Percentiles rank a stretch among this genome's conserved stretches.
phyloP scores from a whole-genome alignment of 2,113 vertebrate species.

The Ia io region DNA sequence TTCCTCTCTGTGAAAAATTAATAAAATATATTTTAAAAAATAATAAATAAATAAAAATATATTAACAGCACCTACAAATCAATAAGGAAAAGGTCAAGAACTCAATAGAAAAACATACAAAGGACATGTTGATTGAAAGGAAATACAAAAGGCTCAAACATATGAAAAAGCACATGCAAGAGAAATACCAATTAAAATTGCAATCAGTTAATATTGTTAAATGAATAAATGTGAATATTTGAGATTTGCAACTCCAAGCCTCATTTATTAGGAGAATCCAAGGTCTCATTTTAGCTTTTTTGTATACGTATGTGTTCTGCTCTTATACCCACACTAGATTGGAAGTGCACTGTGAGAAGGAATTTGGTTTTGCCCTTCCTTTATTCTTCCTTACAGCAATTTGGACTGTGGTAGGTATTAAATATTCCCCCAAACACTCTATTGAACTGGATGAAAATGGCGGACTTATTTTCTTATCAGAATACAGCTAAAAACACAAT shows the following conservation, averaged over 20 bases:
- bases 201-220: slow-evolving; percentile 13
- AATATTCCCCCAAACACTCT: not conserved
- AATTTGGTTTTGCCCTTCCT: not conserved
- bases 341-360: not conserved
- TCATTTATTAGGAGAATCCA: not conserved
- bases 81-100: not conserved
- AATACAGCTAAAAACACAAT: slow-evolving; percentile 32
- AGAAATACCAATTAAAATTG: slow-evolving; percentile 20
- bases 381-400: not conserved
- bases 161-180: not conserved
- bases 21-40: too few species aligned
- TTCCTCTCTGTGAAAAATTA: too few species aligned
- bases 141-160: slow-evolving; percentile 12
- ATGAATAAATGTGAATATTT: slow-evolving; percentile 11
- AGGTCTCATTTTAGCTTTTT: not conserved
- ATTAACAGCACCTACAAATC: not conserved
- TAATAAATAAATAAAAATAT: too few species aligned
- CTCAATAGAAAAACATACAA: not conserved
- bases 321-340: not conserved
- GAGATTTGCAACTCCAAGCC: not conserved
- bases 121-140: not conserved
- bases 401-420: not conserved
- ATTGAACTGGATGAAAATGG: slow-evolving; percentile 7
- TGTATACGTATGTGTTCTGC: not conserved
- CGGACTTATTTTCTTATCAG: slow-evolving; percentile 12